A percentile compares a stretch with the other conserved stretches of the same genome.
phyloP scores from a whole-genome alignment of 1,140 invertebrate species.

The Popillia japonica region DNA sequence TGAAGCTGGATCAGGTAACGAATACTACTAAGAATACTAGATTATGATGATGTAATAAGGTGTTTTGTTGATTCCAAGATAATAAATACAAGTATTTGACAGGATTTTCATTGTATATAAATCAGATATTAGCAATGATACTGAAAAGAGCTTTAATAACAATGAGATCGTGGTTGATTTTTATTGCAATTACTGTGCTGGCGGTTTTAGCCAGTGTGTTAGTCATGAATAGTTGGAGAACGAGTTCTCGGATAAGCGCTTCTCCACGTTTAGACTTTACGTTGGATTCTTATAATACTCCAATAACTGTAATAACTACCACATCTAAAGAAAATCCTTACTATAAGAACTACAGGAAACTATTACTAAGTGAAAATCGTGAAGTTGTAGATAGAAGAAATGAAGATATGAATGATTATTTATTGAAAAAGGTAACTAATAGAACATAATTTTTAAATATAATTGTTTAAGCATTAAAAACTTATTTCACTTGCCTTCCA shows the following conservation, averaged over 20 bases:
- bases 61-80: background rate
- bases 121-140: slow-evolving; percentile 46
- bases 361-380: background rate
- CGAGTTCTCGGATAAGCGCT: too few relatives aligned
- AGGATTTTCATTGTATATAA: slow-evolving; percentile 38
- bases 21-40: background rate
- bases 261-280: background rate
- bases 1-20: background rate
- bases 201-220: background rate
- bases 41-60: background rate
- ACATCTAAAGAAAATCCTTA: background rate
- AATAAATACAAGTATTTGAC: background rate
- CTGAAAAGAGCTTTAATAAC: slow-evolving; percentile 41
- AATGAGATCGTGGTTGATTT: slow-evolving; percentile 38
- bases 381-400: too few relatives aligned
- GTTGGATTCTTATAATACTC: background rate
- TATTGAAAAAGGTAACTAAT: too few relatives aligned
- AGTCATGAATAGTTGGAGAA: background rate
- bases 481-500: too few relatives aligned
- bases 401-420: too few relatives aligned
- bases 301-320: background rate
- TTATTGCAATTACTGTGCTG: slow-evolving; percentile 37
- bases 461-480: too few relatives aligned
- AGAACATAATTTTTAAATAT: too few relatives aligned
- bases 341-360: background rate